Percentiles rank a stretch among this genome's conserved stretches.
phyloP scores from a whole-genome alignment of 2,113 vertebrate genomes.

The Acanthisitta chloris region DNA sequence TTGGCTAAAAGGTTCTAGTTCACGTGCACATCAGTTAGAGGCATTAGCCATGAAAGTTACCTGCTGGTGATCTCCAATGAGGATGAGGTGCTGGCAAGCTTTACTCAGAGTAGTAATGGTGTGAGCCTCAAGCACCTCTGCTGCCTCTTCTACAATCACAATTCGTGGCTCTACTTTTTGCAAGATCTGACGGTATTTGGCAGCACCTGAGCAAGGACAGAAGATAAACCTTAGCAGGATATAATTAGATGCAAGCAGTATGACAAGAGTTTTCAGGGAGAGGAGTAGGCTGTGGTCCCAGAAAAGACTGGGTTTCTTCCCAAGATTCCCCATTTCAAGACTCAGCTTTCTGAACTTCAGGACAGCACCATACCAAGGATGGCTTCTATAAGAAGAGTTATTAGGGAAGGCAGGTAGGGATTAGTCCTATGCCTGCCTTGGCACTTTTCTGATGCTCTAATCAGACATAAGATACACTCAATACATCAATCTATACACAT shows the following conservation, averaged over 20 bases:
- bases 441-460: not conserved
- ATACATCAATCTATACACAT: not conserved
- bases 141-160: slow-evolving; percentile 93
- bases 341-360: not conserved
- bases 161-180: slow-evolving; percentile 82
- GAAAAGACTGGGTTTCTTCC: not conserved
- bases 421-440: not conserved
- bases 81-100: slow-evolving; percentile 92
- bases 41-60: slow-evolving; percentile 50
- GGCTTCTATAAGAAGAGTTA: not conserved
- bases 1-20: not conserved
- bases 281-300: not conserved
- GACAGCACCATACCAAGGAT: not conserved
- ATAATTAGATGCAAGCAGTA: not conserved
- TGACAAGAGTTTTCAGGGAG: not conserved
- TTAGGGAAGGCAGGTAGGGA: not conserved
- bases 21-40: not conserved
- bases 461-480: not conserved
- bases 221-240: not conserved
- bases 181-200: slow-evolving; percentile 85
- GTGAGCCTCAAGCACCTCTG: slow-evolving; percentile 94
- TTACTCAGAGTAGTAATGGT: slow-evolving; percentile 88
- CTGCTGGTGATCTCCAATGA: slow-evolving; percentile 98
- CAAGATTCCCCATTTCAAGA: not conserved
- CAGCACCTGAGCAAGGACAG: slow-evolving; percentile 78